These are phyloP conservation scores for Ophioninae sp. DNA, from an alignment of 2,888 invertebrate genomes.

Conservation along the genomic window DNA sequence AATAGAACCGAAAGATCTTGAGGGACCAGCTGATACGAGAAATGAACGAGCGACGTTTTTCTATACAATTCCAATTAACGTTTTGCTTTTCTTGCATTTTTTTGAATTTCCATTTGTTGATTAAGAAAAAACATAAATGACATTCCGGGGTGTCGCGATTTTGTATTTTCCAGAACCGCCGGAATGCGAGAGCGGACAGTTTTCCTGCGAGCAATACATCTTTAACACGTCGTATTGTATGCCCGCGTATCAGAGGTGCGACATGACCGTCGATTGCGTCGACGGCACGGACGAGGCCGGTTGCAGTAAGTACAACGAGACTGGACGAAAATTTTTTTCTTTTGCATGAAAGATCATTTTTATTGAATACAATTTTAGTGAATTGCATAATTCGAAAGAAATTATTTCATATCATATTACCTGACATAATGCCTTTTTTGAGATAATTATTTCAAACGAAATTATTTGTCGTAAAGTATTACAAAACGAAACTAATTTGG, in stretches of 20 bases:
- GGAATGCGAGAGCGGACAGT: conserved; percentile 95
- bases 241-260: conserved; percentile 95
- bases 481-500: background rate
- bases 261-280: conserved; percentile 96
- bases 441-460: no score
- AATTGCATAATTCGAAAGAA: no score
- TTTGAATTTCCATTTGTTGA: background rate
- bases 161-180: conserved; percentile 89
- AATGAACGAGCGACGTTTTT: background rate
- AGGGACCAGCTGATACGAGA: background rate
- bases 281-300: conserved; percentile 97
- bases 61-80: background rate
- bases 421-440: no score
- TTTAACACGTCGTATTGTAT: conserved; percentile 98
- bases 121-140: background rate
- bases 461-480: no score
- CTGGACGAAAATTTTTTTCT: background rate
- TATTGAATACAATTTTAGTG: no score
- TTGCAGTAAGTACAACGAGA: conserved; percentile 86
- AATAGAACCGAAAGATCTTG: background rate
- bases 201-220: conserved; percentile 95
- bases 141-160: conserved; percentile 23
- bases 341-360: no score
- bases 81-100: background rate
- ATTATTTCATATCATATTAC: no score